phyloP scores from a whole-genome alignment of 1,140 invertebrate genomes.

The Cotesia vestalis region DNA sequence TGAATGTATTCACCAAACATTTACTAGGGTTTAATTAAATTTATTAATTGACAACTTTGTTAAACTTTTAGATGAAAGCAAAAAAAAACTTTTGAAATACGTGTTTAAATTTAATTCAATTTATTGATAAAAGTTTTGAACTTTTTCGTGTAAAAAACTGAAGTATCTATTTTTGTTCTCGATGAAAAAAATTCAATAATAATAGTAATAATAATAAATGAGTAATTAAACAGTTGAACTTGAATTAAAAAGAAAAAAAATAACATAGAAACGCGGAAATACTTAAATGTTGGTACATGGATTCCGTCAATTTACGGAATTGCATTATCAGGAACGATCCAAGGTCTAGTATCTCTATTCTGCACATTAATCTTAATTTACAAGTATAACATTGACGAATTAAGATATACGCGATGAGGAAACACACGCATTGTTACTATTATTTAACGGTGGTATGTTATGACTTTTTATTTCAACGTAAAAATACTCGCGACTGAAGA shows the following conservation, averaged over 20 bases:
- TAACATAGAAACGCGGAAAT: conserved; percentile 5
- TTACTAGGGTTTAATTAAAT: too few relatives aligned
- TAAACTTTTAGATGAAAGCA: too few relatives aligned
- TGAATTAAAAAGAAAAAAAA: not conserved
- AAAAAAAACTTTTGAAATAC: too few relatives aligned
- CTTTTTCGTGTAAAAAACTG: not conserved
- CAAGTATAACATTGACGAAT: conserved; percentile 19
- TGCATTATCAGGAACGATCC: conserved; percentile 27
- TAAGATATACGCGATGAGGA: conserved; percentile 25
- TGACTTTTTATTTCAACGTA: not conserved
- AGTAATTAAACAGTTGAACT: not conserved
- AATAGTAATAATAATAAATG: not conserved
- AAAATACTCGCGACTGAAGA: conserved; percentile 1
- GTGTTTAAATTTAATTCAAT: too few relatives aligned
- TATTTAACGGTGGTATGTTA: not conserved
- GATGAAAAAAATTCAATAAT: not conserved
- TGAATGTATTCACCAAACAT: too few relatives aligned
- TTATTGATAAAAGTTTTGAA: too few relatives aligned
- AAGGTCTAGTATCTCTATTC: conserved; percentile 23
- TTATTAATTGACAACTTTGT: too few relatives aligned
- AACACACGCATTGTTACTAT: conserved; percentile 25
- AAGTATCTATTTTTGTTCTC: not conserved
- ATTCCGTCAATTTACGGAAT: conserved; percentile 10
- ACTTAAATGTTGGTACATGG: conserved; percentile 9
- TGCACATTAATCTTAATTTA: conserved; percentile 24